These are phyloP conservation scores for Scaptomyza flava DNA, from an alignment of 2,888 invertebrate genomes.

Conservation along the genomic window DNA sequence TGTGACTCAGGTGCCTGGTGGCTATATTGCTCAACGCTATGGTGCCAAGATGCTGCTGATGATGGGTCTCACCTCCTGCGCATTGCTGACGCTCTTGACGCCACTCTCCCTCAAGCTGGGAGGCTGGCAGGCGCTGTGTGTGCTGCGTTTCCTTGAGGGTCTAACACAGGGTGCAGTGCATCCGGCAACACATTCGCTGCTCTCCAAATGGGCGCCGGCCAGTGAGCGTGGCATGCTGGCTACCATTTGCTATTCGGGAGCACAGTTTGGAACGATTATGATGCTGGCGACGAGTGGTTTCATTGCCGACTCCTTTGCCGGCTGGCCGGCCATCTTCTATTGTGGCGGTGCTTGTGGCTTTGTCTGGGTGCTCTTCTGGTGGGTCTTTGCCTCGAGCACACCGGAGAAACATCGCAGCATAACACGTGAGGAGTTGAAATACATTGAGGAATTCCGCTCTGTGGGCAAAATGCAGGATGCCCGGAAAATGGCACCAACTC, in stretches of 20 bases:
- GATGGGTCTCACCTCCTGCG: conserved; percentile 86
- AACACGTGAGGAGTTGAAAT: conserved; percentile 87
- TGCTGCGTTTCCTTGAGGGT: conserved; percentile 88
- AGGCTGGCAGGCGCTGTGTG: conserved; percentile 87
- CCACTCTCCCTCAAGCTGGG: conserved; percentile 89
- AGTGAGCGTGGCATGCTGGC: conserved; percentile 88
- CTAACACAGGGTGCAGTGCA: conserved; percentile 88
- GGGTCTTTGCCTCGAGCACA: conserved; percentile 87
- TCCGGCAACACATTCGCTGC: conserved; percentile 88
- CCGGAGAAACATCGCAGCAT: conserved; percentile 88
- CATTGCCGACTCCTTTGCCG: conserved; percentile 88
- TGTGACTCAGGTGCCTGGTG: conserved; percentile 87
- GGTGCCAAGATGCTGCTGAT: conserved; percentile 89
- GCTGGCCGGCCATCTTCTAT: conserved; percentile 93
- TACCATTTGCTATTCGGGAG: conserved; percentile 89
- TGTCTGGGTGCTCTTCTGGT: conserved; percentile 87
- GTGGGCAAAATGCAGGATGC: conserved; percentile 71
- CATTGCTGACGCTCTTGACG: conserved; percentile 88
- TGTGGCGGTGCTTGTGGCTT: conserved; percentile 88
- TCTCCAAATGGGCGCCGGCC: conserved; percentile 90
- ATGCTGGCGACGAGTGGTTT: conserved; percentile 90
- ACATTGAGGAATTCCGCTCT: conserved; percentile 87
- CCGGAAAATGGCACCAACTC: conserved; percentile 85
- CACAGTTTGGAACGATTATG: conserved; percentile 92
- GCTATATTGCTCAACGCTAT: conserved; percentile 89